phyloP scores from a whole-genome alignment of 2,888 invertebrate species.

The Folsomia manolachei region DNA sequence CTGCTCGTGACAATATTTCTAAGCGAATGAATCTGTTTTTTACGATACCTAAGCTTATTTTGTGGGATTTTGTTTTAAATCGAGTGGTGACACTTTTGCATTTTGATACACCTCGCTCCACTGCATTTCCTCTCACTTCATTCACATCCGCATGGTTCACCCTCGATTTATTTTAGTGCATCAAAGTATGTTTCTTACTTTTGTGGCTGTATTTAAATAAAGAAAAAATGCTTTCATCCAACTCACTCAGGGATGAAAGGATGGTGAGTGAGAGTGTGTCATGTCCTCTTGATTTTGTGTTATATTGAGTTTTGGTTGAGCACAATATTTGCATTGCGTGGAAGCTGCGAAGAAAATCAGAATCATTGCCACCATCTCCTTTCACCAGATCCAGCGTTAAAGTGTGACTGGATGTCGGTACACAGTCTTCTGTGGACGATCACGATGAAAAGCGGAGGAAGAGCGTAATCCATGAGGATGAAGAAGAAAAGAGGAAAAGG shows the following conservation, averaged over 20 bases:
- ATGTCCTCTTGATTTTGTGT: constrained; percentile 8
- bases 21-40: neutral
- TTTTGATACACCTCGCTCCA: neutral
- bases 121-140: neutral
- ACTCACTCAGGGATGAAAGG: neutral
- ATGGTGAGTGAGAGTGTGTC: constrained; percentile 10
- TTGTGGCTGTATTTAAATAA: no score
- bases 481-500: constrained; percentile 48
- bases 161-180: no score
- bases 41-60: neutral
- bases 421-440: no score
- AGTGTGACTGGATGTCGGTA: no score
- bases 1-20: neutral
- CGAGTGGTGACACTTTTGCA: neutral
- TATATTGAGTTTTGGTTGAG: no score
- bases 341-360: neutral
- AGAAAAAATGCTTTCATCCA: neutral
- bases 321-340: constrained; percentile 21
- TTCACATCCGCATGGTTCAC: no score
- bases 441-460: neutral
- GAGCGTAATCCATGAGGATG: constrained; percentile 45
- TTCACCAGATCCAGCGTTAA: neutral
- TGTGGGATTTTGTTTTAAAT: neutral
- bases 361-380: neutral
- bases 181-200: no score